Evolutionary conservation across 2,797 vertebrate species (phyloP).

Genomic region (Acomys russatus): DNA sequence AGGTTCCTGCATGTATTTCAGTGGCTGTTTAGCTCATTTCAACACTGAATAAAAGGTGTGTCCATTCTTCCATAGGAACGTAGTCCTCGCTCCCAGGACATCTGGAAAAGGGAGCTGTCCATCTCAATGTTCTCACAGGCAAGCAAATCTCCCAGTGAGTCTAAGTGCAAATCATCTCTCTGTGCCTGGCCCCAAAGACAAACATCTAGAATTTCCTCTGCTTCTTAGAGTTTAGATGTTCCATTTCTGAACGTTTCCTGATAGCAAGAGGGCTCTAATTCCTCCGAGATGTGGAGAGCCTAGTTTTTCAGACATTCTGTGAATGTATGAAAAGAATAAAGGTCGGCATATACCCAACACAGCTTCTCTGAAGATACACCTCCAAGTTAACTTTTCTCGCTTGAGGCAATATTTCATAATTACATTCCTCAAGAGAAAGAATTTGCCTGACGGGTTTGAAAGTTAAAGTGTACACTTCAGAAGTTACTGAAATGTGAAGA

Average conservation of each 20-base stretch:
- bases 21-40: background rate
- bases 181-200: background rate
- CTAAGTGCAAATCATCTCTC: background rate
- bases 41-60: background rate
- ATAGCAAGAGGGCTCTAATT: slow-evolving; percentile 55
- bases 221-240: slow-evolving; percentile 25
- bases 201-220: background rate
- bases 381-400: slow-evolving; percentile 74
- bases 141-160: background rate
- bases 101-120: background rate
- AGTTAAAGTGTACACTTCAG: slow-evolving; percentile 3
- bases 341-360: background rate
- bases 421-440: slow-evolving; percentile 68
- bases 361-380: slow-evolving; percentile 1
- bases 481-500: slow-evolving; percentile 66
- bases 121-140: background rate
- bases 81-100: background rate
- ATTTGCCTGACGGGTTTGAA: slow-evolving; percentile 61
- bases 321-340: slow-evolving; percentile 58
- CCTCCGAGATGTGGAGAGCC: background rate
- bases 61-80: background rate
- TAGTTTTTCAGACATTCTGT: background rate
- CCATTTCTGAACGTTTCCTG: background rate
- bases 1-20: background rate
- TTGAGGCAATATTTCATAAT: slow-evolving; percentile 65